Conservation (phyloP, 2,888 invertebrate species). For the Carcina quercana region DNA sequence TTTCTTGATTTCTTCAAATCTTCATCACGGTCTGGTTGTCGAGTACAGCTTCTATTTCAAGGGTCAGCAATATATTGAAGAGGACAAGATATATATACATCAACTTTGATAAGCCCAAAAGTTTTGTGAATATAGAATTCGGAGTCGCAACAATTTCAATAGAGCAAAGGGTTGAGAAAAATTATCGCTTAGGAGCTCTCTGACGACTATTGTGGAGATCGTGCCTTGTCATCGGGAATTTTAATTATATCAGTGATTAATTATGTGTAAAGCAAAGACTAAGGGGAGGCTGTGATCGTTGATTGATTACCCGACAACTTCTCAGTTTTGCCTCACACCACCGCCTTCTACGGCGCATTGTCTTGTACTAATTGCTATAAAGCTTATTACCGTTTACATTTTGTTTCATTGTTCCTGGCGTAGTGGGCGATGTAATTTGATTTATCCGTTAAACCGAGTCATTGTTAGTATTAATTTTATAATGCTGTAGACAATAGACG, state of each 20-base stretch:
- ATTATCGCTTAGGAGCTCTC: slow-evolving; percentile 19
- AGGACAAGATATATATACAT: no score
- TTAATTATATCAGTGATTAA: slow-evolving; percentile 72
- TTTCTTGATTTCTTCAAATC: no score
- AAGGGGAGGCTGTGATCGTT: slow-evolving; percentile 44
- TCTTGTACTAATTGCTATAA: slow-evolving; percentile 64
- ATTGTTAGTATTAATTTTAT: slow-evolving; percentile 63
- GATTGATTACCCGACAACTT: slow-evolving; percentile 63
- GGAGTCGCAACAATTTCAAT: no score
- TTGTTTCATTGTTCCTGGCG: slow-evolving; percentile 54
- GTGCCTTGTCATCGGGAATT: slow-evolving; percentile 68
- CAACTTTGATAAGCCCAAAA: no score
- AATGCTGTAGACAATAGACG: slow-evolving; percentile 38
- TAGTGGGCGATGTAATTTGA: slow-evolving; percentile 57
- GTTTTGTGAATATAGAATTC: no score
- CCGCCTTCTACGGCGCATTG: slow-evolving; percentile 48
- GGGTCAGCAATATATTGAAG: no score
- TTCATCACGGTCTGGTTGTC: no score
- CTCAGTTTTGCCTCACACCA: slow-evolving; percentile 33
- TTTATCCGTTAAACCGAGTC: slow-evolving; percentile 57
- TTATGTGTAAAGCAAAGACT: slow-evolving; percentile 59
- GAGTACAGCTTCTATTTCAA: no score
- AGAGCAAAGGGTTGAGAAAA: slow-evolving; percentile 1
- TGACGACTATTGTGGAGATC: slow-evolving; percentile 42
- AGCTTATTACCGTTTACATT: slow-evolving; percentile 47